A percentile compares a stretch with the other conserved stretches of the same genome.
Conservation (phyloP, 2,888 invertebrate genomes). For the Lampropteryx suffumata region DNA sequence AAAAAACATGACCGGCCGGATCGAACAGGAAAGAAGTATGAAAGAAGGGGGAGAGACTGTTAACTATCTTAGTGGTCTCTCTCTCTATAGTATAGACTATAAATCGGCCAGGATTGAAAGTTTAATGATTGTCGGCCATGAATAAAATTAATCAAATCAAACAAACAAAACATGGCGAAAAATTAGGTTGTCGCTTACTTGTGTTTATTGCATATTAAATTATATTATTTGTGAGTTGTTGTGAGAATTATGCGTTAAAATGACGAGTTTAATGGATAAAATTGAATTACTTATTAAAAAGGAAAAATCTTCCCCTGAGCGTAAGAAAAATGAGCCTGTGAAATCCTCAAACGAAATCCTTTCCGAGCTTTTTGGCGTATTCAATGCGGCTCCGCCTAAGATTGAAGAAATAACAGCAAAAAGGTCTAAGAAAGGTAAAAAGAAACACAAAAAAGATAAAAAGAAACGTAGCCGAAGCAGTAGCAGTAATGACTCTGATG, state of each 20-base stretch:
- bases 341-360: conserved; percentile 92
- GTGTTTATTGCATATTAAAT: neutral
- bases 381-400: conserved; percentile 88
- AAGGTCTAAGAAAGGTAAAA: conserved; percentile 81
- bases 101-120: too few species aligned
- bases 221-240: neutral
- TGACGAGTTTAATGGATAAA: conserved; percentile 72
- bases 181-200: neutral
- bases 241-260: conserved; percentile 25
- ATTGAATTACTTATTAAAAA: conserved; percentile 73
- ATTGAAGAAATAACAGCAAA: conserved; percentile 66
- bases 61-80: too few species aligned
- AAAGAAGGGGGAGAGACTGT: too few species aligned
- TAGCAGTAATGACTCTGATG: conserved; percentile 66
- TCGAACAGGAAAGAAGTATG: too few species aligned
- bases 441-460: conserved; percentile 85
- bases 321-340: conserved; percentile 68
- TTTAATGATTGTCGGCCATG: too few species aligned
- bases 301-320: conserved; percentile 73
- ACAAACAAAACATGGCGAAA: conserved; percentile 10
- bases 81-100: too few species aligned
- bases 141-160: neutral
- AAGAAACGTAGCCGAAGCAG: conserved; percentile 73
- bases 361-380: conserved; percentile 90
- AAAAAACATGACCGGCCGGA: too few species aligned